Conservation (phyloP, 2,113 vertebrate genomes). For the Cryptotis parvus region DNA sequence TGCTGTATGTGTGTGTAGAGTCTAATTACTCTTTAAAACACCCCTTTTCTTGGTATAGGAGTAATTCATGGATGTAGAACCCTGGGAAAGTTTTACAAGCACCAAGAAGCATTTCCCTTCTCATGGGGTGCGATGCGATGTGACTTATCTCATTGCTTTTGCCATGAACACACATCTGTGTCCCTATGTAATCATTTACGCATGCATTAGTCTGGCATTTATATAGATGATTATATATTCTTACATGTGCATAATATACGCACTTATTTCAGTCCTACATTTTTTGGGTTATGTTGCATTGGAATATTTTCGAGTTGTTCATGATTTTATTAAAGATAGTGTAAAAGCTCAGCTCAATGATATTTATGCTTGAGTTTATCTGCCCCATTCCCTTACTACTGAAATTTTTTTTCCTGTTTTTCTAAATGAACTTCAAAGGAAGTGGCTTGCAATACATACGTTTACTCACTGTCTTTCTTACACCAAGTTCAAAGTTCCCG, state of each 20-base stretch:
- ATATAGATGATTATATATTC: no score
- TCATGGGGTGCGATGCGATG: background rate
- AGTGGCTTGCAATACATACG: no score
- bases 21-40: background rate
- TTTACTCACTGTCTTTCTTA: no score
- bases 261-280: no score
- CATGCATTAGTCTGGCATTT: no score
- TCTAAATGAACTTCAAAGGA: slow-evolving; percentile 3
- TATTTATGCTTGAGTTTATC: background rate
- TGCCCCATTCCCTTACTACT: background rate
- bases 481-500: no score
- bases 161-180: background rate
- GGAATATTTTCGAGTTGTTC: no score
- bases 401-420: background rate
- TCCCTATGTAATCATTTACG: background rate
- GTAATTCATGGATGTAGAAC: background rate
- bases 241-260: no score
- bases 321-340: no score
- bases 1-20: background rate
- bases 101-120: background rate
- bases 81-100: background rate
- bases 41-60: background rate
- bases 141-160: background rate
- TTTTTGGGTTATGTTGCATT: no score
- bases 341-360: background rate